A percentile compares a stretch with the other conserved stretches of the same genome.
These are phyloP conservation scores for Periparus ater DNA, from an alignment of 2,797 vertebrate species.

Conservation along the genomic window DNA sequence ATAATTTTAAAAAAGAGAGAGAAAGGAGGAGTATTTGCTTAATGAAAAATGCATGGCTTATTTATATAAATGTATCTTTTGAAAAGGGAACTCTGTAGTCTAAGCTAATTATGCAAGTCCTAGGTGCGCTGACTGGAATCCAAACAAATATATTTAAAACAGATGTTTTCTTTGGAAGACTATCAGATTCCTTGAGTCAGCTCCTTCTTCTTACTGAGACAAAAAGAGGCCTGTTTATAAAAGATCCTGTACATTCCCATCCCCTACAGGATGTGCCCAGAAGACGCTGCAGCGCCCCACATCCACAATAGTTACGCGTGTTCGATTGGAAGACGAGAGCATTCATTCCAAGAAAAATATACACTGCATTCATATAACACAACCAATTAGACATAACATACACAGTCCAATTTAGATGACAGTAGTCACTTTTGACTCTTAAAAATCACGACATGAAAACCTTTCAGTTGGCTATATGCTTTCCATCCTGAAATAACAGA, in stretches of 20 bases:
- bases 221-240: constrained; percentile 40
- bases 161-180: constrained; percentile 77
- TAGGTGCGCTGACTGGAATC: constrained; percentile 68
- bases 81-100: constrained; percentile 75
- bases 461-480: not conserved
- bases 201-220: constrained; percentile 58
- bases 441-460: not conserved
- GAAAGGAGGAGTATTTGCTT: constrained; percentile 29
- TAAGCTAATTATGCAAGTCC: constrained; percentile 73
- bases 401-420: not conserved
- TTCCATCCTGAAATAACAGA: not conserved
- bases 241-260: not conserved
- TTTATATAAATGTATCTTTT: constrained; percentile 71
- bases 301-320: not conserved
- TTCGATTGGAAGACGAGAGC: not conserved
- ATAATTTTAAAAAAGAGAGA: not conserved
- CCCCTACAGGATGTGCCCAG: not conserved
- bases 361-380: not conserved
- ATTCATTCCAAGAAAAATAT: not conserved
- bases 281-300: not conserved
- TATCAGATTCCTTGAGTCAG: constrained; percentile 60
- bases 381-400: not conserved
- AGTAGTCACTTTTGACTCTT: not conserved
- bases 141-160: constrained; percentile 76
- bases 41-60: constrained; percentile 72